These are phyloP conservation scores for Microplitis manilae DNA, from an alignment of 2,888 invertebrate genomes.

Conservation along the genomic window DNA sequence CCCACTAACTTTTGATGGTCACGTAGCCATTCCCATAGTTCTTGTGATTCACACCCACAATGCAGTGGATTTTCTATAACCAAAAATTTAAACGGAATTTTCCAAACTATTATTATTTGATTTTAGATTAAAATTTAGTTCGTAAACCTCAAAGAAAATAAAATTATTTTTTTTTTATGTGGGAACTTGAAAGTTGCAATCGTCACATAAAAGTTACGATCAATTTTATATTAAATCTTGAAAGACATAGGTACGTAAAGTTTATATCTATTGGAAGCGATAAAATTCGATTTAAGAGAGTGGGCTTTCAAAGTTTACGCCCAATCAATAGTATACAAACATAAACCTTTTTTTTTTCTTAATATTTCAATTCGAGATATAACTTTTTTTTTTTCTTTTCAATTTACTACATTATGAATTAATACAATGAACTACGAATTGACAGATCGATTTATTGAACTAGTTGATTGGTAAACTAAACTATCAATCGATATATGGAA, in stretches of 20 bases:
- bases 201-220: neutral
- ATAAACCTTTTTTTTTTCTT: too few species aligned
- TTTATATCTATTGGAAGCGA: neutral
- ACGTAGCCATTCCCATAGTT: slow-evolving; percentile 93
- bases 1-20: slow-evolving; percentile 86
- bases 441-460: too few species aligned
- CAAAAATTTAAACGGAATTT: neutral
- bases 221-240: neutral
- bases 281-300: neutral
- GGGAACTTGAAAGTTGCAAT: neutral
- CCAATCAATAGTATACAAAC: too few species aligned
- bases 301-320: too few species aligned
- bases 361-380: too few species aligned
- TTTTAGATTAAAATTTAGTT: neutral
- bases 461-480: too few species aligned
- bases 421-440: too few species aligned
- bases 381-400: too few species aligned
- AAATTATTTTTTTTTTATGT: slow-evolving; percentile 4
- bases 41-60: slow-evolving; percentile 92
- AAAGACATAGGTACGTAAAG: neutral
- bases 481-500: too few species aligned
- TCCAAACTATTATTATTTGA: neutral
- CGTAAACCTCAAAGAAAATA: too few species aligned
- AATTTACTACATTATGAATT: too few species aligned
- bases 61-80: slow-evolving; percentile 87